Evolutionary conservation across 2,797 vertebrate species (phyloP), one percentile per base, ranked within the genome.

Genomic region (Scolopax rusticola): DNA sequence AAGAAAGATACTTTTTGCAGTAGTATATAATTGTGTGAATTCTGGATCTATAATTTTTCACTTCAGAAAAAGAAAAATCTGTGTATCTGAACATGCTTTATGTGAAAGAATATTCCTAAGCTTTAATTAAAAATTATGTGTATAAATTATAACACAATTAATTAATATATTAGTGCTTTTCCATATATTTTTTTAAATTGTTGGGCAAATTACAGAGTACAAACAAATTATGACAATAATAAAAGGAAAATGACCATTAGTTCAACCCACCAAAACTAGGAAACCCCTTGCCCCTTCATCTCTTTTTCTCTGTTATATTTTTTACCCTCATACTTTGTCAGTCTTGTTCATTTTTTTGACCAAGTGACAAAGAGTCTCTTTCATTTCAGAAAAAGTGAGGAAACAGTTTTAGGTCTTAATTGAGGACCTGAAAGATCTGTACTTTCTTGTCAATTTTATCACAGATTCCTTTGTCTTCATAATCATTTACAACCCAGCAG

Each of bases 371-470:
- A 40, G 83, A 94, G 77, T 95, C 60, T 76, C 14, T 64, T 91
- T 85, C 64, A 80, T 91, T 95, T 79, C 83, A 94, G 88, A 93
- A 95, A 89, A 83, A 84, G 57, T 84, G 8, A 71, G 20, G 15
- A 60, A 71, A 67, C 12, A 21, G 20, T 27, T 95, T 88, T 68
- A 93, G 64, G 76, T 75, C 56, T 96, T 97, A 96, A 92, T 77
- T 93, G 85, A 78, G 45, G 63, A 91, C 63, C 76, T 97, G 65
- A 83, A 94, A 94, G 36, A 41, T 84, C 75, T 86, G 15, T 74
- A 61, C 57, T 94, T 95, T 78, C 82, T 95, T 86, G 77, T 93
- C 84, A 96, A 81, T 96, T 97, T 95, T 95, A 93, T 88, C 69
- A 86, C 68, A 93, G 71, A 95, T 96, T 94, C 50, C 60, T 96